A percentile compares a stretch with the other conserved stretches of the same genome.
Conservation (phyloP, 2,113 vertebrate species). For the Engraulis encrasicolus region DNA sequence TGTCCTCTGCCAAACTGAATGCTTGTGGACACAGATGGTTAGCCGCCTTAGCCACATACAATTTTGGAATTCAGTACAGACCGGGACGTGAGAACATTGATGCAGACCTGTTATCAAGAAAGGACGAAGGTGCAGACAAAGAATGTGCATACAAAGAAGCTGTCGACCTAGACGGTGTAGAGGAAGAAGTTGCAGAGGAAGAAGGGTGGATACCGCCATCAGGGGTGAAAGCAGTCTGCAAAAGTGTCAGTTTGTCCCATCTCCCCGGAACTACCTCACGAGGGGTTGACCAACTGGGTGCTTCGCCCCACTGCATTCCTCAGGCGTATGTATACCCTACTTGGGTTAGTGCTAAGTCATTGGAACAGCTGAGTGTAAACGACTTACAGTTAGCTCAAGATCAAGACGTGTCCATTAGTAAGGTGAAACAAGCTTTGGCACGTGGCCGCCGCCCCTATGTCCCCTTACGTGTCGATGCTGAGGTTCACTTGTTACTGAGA, state of each 20-base stretch:
- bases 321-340: neutral
- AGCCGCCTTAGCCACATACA: neutral
- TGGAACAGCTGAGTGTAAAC: neutral
- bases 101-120: neutral
- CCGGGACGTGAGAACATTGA: neutral
- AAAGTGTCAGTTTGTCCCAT: neutral
- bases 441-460: neutral
- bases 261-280: neutral
- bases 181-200: no score
- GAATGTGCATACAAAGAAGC: no score
- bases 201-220: no score
- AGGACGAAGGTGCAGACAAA: no score
- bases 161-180: no score
- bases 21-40: neutral
- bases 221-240: neutral
- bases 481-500: no score
- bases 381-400: neutral
- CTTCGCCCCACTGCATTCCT: neutral
- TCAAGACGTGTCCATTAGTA: neutral
- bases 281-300: constrained; percentile 8
- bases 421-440: neutral
- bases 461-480: no score
- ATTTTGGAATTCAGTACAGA: neutral
- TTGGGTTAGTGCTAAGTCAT: neutral
- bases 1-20: neutral